Conservation (phyloP, 2,797 vertebrate genomes). For the Dallia pectoralis region DNA sequence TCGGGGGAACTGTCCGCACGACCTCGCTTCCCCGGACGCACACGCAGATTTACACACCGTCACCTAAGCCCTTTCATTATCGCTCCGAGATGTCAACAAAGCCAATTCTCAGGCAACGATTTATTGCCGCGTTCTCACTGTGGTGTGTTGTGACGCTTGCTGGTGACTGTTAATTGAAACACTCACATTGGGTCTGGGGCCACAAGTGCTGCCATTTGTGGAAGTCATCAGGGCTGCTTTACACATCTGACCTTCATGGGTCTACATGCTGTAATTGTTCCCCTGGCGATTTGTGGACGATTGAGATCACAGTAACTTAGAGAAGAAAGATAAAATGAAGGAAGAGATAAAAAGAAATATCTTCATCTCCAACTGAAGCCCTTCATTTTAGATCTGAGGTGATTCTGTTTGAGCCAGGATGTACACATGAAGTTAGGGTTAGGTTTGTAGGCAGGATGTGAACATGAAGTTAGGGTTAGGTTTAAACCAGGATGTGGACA, state of each 20-base stretch:
- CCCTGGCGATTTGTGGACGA: constrained; percentile 50
- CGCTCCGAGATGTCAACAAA: constrained; percentile 17
- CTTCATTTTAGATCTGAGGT: not conserved
- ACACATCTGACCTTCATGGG: constrained; percentile 75
- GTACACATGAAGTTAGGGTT: not conserved
- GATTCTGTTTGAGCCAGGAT: not conserved
- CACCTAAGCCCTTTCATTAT: constrained; percentile 45
- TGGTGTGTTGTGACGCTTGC: constrained; percentile 26
- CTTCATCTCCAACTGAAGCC: not conserved
- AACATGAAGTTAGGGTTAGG: not conserved
- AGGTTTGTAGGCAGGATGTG: not conserved
- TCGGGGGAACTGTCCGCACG: constrained; percentile 40
- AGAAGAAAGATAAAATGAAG: constrained; percentile 28
- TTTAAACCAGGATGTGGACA: not conserved
- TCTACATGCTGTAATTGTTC: constrained; percentile 78
- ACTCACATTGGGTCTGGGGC: constrained; percentile 10
- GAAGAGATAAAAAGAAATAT: not conserved
- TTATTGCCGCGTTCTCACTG: constrained; percentile 34
- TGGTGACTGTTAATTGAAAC: constrained; percentile 28
- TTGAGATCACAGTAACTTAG: constrained; percentile 40
- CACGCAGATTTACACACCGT: constrained; percentile 27
- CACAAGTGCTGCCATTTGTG: constrained; percentile 68
- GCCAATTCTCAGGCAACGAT: constrained; percentile 27
- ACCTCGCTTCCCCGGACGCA: constrained; percentile 30
- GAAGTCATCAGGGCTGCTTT: constrained; percentile 75